A percentile compares a stretch with the other conserved stretches of the same genome.
phyloP scores from a whole-genome alignment of 2,113 vertebrate genomes.

The Chlorodrepanis virens region DNA sequence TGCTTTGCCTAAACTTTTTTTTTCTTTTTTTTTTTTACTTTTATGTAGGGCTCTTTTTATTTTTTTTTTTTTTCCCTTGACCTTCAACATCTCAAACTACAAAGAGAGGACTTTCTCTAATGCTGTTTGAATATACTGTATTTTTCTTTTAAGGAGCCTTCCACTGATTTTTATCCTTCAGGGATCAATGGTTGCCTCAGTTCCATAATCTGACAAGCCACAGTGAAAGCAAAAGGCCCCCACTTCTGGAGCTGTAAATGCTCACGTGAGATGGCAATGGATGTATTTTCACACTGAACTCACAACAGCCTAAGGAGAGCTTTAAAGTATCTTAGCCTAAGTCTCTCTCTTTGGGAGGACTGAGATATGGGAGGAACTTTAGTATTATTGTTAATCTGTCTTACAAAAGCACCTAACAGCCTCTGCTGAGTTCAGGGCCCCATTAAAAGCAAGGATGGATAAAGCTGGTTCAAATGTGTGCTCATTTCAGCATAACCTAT shows the following conservation, averaged over 20 bases:
- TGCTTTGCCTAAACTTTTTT: constrained; percentile 2
- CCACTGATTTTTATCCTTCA: constrained; percentile 67
- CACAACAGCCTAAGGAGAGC: constrained; percentile 44
- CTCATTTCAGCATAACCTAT: neutral
- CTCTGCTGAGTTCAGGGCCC: constrained; percentile 13
- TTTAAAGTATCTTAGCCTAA: constrained; percentile 62
- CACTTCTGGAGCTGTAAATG: neutral
- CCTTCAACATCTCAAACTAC: constrained; percentile 64
- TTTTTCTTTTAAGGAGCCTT: constrained; percentile 64
- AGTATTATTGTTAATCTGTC: constrained; percentile 54
- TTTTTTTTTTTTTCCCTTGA: constrained; percentile 3
- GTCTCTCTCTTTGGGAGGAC: constrained; percentile 61
- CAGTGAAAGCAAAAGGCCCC: constrained; percentile 28
- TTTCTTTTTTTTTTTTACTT: neutral
- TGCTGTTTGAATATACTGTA: constrained; percentile 50
- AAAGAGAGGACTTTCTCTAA: constrained; percentile 63
- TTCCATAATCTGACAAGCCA: constrained; percentile 67
- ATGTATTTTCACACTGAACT: constrained; percentile 45
- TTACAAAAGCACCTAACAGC: constrained; percentile 57
- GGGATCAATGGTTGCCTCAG: constrained; percentile 60
- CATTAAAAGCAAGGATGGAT: constrained; percentile 10
- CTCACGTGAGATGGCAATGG: constrained; percentile 30
- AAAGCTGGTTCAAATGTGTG: constrained; percentile 1
- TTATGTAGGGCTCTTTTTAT: neutral
- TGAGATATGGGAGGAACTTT: constrained; percentile 44